Evolutionary conservation across 2,113 vertebrate genomes (phyloP).

Genomic region (Takifugu bimaculatus): DNA sequence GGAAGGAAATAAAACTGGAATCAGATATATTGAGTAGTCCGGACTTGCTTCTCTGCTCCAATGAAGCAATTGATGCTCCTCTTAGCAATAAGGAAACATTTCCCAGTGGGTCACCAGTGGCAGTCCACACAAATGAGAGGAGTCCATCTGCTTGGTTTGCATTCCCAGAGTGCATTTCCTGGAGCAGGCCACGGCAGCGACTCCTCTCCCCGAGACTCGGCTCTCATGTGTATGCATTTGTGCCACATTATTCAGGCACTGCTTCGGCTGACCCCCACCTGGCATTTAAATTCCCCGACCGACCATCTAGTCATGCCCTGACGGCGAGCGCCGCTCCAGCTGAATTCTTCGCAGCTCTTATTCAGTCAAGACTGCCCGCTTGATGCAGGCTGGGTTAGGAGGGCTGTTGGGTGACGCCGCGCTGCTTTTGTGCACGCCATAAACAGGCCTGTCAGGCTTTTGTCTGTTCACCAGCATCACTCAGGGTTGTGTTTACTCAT

Average conservation of each 20-base stretch:
- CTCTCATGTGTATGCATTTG: slow-evolving; percentile 82
- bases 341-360: slow-evolving; percentile 75
- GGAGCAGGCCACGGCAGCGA: slow-evolving; percentile 52
- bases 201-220: slow-evolving; percentile 48
- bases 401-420: slow-evolving; percentile 43
- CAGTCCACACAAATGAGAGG: slow-evolving; percentile 75
- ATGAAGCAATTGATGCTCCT: slow-evolving; percentile 72
- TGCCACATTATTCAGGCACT: slow-evolving; percentile 79
- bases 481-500: slow-evolving; percentile 12
- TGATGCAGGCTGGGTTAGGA: slow-evolving; percentile 58
- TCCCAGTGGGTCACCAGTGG: slow-evolving; percentile 68
- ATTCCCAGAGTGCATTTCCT: slow-evolving; percentile 73
- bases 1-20: slow-evolving; percentile 33
- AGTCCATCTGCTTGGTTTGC: slow-evolving; percentile 73
- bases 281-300: slow-evolving; percentile 83
- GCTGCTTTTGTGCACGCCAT: slow-evolving; percentile 19
- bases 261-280: slow-evolving; percentile 82
- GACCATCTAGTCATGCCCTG: slow-evolving; percentile 77
- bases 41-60: slow-evolving; percentile 70
- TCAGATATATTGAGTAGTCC: slow-evolving; percentile 49
- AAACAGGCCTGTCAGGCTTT: slow-evolving; percentile 1
- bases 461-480: slow-evolving; percentile 9
- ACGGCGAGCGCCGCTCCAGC: slow-evolving; percentile 74
- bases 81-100: slow-evolving; percentile 75
- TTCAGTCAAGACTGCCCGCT: slow-evolving; percentile 31